These are phyloP conservation scores for Tyrannus savana DNA, from an alignment of 2,113 vertebrate genomes.

Conservation along the genomic window DNA sequence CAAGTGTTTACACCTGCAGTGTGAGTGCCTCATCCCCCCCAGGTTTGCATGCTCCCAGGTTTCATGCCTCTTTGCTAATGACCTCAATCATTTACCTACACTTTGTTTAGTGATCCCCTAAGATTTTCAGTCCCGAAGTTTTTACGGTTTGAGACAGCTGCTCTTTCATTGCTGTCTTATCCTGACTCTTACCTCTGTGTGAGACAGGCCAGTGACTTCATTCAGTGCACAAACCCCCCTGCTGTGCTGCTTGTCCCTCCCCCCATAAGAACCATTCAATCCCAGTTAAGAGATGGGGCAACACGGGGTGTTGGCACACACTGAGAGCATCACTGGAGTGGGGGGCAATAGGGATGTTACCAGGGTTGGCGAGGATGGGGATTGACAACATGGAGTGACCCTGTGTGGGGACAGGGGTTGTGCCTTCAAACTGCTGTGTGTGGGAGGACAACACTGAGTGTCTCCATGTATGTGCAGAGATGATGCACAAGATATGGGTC, in stretches of 20 bases:
- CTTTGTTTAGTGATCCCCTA: neutral
- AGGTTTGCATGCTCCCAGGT: neutral
- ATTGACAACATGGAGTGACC: neutral
- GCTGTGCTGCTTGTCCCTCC: neutral
- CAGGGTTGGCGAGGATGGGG: neutral
- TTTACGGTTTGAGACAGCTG: neutral
- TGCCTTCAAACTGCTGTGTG: neutral
- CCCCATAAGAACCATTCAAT: neutral
- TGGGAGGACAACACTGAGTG: neutral
- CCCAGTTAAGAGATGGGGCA: neutral
- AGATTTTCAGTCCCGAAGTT: neutral
- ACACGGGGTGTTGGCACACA: neutral
- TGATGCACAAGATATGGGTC: neutral
- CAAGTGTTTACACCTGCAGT: neutral
- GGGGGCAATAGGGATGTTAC: neutral
- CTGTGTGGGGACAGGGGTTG: neutral
- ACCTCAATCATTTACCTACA: neutral
- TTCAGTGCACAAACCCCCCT: neutral
- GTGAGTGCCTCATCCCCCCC: fast-evolving
- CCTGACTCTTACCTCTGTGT: neutral
- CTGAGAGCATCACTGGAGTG: neutral
- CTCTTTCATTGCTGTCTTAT: neutral
- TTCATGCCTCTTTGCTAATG: neutral
- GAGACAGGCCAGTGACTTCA: neutral
- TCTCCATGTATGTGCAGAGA: neutral